These are phyloP conservation scores for Tiaroga cobitis DNA, from an alignment of 2,797 vertebrate genomes.

Conservation along the genomic window DNA sequence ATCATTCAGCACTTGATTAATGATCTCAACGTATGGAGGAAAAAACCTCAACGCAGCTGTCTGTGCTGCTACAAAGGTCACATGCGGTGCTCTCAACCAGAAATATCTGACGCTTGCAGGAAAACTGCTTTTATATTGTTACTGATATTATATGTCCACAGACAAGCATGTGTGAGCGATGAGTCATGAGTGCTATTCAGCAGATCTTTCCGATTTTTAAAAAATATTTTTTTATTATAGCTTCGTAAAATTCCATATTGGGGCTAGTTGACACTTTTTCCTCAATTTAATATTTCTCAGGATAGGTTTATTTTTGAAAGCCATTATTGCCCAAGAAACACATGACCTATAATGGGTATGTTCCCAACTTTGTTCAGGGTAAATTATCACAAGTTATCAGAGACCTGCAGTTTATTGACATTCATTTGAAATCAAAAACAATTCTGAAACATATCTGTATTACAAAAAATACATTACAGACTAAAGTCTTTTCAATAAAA, in stretches of 20 bases:
- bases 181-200: not conserved
- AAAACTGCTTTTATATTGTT: not conserved
- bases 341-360: too few relatives aligned
- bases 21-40: conserved; percentile 45
- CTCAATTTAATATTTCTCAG: not conserved
- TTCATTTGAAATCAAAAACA: too few relatives aligned
- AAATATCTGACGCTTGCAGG: conserved; percentile 3
- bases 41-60: conserved; percentile 10
- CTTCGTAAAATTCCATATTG: not conserved
- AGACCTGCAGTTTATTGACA: too few relatives aligned
- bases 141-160: not conserved
- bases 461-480: too few relatives aligned
- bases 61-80: conserved; percentile 16
- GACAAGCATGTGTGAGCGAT: not conserved
- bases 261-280: not conserved
- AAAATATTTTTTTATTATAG: too few relatives aligned
- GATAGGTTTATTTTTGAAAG: too few relatives aligned
- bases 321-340: too few relatives aligned
- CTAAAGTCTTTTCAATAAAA: too few relatives aligned
- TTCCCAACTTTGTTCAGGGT: too few relatives aligned
- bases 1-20: conserved; percentile 51
- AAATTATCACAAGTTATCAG: too few relatives aligned
- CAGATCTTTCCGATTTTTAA: not conserved
- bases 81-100: not conserved
- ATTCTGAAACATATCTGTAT: too few relatives aligned